Base-by-base conservation (phyloP, 30 jellyfish, hydroid and myxozoan species). In the Chironex yamaguchii region DNA sequence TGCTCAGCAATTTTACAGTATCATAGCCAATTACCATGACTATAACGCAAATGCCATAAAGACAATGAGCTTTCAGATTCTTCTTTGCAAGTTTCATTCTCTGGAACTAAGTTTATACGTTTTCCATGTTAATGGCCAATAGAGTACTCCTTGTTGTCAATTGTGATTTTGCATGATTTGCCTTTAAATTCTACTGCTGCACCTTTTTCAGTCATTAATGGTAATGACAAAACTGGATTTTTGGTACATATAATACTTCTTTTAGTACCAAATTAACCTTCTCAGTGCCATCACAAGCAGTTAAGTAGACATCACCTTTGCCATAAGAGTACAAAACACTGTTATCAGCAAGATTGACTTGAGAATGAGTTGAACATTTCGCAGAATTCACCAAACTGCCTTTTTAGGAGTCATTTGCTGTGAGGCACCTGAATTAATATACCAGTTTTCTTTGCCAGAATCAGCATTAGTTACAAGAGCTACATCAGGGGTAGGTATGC, bases 181-280 rank as follows among this genome's bases (percentile, higher is more conserved):
- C 80, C 87, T 20, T 67, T 34, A 33, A 82, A 82, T 23, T 31
- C 24, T 11, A 82, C 80, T 67, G 12, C 31, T 2, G 68, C 68
- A 36, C 87, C 93, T 82, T 82, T 82, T 22, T 82, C 88, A 0
- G 89, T 84, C 54, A 69, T 71, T 11, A 82, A 70, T 4, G 94
- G 29, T 64, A 84, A 29, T 1, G 89, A 84, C 33, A 71, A 32
- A 13, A 84, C 49, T 71, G 70, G 3, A 84, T 3, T 35, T 69
- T 52, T 27, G 89, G 94, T 1, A 69, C 87, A 51, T 36, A 82
- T 0, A 82, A 86, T 12, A 82, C 87, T 67, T 67, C 92, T 2
- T 67, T 66, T 49, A 82, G 33, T 0, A n/a, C 26, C 14, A 51
- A 51, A 50, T 67, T 82, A 2, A 67, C 78, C 35, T 67, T 67